Evolutionary conservation across 1,140 invertebrate genomes (phyloP).

Genomic region (Drosophila tristis): DNA sequence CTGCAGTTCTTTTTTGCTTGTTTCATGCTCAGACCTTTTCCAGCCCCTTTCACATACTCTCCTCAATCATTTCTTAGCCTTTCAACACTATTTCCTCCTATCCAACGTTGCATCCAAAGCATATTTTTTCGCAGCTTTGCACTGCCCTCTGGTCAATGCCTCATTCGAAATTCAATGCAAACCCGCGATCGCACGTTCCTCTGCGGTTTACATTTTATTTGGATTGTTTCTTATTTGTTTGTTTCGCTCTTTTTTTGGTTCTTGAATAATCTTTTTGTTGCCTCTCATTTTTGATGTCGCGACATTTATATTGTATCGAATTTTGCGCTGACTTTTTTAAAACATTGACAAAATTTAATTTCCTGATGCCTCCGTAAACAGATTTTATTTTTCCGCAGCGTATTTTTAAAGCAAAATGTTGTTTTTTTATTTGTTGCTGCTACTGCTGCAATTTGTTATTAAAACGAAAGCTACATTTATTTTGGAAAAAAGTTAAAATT

Average conservation of each 20-base stretch:
- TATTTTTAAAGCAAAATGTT: conserved; percentile 46
- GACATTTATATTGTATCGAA: conserved; percentile 62
- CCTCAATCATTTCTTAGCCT: no score
- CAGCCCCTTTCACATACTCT: neutral
- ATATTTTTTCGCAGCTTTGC: conserved; percentile 8
- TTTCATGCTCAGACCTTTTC: no score
- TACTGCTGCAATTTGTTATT: conserved; percentile 43
- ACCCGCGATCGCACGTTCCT: conserved; percentile 63
- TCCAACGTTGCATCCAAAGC: conserved; percentile 9
- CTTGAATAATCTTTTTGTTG: conserved; percentile 20
- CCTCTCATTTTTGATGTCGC: conserved; percentile 52
- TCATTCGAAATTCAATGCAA: conserved; percentile 72
- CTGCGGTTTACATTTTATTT: conserved; percentile 67
- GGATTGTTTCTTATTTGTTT: conserved; percentile 53
- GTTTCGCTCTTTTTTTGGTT: conserved; percentile 13
- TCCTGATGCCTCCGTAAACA: conserved; percentile 38
- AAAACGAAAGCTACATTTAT: conserved; percentile 39
- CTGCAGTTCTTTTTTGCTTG: no score
- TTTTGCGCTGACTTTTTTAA: conserved; percentile 42
- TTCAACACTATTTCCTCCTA: no score
- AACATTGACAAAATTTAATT: conserved; percentile 57
- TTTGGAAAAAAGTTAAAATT: conserved; percentile 16
- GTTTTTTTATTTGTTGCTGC: conserved; percentile 28
- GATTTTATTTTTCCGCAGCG: conserved; percentile 40
- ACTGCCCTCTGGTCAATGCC: neutral